Evolutionary conservation across 2,113 vertebrate species (phyloP).

Genomic region (Hippocampus guttulatus): DNA sequence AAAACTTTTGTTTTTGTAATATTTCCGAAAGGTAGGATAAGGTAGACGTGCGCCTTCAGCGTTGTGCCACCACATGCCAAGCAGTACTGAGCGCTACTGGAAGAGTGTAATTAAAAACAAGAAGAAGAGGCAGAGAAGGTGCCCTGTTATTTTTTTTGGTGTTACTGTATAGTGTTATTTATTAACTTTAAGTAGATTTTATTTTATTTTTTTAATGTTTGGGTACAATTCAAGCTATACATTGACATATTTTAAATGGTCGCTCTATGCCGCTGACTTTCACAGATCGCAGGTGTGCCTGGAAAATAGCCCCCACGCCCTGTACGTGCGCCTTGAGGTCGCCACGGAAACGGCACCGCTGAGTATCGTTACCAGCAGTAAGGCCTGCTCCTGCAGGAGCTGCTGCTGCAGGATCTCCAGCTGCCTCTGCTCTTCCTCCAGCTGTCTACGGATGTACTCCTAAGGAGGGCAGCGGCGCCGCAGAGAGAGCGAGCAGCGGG

Average conservation of each 20-base stretch:
- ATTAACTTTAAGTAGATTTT: too few relatives aligned
- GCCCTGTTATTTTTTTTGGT: too few relatives aligned
- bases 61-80: neutral
- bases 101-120: neutral
- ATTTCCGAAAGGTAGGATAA: too few relatives aligned
- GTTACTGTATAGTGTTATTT: too few relatives aligned
- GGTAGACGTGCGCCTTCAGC: too few relatives aligned
- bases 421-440: constrained; percentile 99
- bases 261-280: too few relatives aligned
- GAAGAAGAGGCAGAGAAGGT: neutral
- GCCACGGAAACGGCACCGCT: neutral
- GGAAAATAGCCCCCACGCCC: neutral
- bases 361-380: constrained; percentile 87
- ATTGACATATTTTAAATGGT: too few relatives aligned
- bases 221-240: too few relatives aligned
- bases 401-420: constrained; percentile 99
- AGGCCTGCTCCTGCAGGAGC: constrained; percentile 97
- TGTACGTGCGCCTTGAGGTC: neutral
- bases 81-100: neutral
- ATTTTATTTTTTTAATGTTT: too few relatives aligned
- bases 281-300: too few relatives aligned
- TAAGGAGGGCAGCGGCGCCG: constrained; percentile 67
- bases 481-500: constrained; percentile 12
- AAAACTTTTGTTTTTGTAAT: too few relatives aligned
- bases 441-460: constrained; percentile 99